phyloP scores from a whole-genome alignment of 1,140 invertebrate genomes.

The Colletes gigas region DNA sequence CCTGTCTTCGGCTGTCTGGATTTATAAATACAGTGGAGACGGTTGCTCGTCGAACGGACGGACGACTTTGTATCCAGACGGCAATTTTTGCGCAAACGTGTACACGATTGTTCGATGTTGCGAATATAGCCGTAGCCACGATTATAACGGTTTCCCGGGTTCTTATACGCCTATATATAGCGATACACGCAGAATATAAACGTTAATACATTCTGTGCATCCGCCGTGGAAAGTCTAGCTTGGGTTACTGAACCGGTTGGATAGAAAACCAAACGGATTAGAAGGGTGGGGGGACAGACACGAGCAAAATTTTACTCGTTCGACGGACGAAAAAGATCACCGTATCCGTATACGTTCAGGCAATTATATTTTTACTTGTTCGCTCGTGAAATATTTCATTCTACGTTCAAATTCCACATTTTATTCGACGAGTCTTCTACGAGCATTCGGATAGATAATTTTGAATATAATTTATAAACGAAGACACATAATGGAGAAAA shows the following conservation, averaged over 20 bases:
- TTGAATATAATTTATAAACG: too few species aligned
- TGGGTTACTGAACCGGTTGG: constrained; percentile 27
- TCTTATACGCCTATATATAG: constrained; percentile 42
- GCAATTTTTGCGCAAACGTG: constrained; percentile 24
- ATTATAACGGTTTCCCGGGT: constrained; percentile 45
- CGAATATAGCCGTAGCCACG: background rate
- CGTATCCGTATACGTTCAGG: too few species aligned
- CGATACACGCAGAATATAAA: constrained; percentile 12
- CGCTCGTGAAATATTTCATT: too few species aligned
- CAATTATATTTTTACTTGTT: too few species aligned
- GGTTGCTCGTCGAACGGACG: background rate
- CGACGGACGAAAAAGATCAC: too few species aligned
- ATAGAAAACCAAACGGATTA: constrained; percentile 36
- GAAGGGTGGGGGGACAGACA: background rate
- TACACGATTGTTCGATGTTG: constrained; percentile 2
- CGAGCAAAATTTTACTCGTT: too few species aligned
- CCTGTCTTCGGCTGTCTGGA: background rate
- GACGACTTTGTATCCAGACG: constrained; percentile 11
- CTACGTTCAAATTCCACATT: too few species aligned
- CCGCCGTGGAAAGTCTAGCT: constrained; percentile 12
- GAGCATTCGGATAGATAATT: too few species aligned
- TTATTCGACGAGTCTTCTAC: too few species aligned
- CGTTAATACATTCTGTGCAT: constrained; percentile 30
- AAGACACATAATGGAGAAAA: too few species aligned
- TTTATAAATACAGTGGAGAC: background rate